Evolutionary conservation across 2,113 vertebrate species (phyloP).

Genomic region (Atherinomorus stipes): DNA sequence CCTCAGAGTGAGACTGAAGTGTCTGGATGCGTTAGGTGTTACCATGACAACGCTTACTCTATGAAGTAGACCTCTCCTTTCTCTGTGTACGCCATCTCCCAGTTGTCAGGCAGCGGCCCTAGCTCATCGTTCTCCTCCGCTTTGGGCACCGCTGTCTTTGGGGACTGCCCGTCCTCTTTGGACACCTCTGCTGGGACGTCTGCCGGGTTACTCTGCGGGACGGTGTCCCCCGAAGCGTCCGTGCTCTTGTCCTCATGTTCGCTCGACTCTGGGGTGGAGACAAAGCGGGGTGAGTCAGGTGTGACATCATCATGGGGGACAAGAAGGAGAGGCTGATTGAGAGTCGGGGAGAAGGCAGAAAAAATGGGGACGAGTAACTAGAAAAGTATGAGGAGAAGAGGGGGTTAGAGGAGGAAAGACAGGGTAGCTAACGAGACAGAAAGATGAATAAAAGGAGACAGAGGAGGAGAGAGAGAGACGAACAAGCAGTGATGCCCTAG

Average conservation of each 20-base stretch:
- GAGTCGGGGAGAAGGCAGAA: conserved; percentile 1
- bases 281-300: conserved; percentile 51
- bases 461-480: conserved; percentile 48
- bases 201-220: conserved; percentile 83
- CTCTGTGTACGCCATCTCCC: conserved; percentile 99
- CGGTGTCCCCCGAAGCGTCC: conserved; percentile 87
- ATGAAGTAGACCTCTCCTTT: conserved; percentile 99
- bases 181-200: conserved; percentile 84
- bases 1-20: not conserved
- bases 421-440: conserved; percentile 58
- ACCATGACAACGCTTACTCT: conserved; percentile 87
- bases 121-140: conserved; percentile 91
- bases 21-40: no score
- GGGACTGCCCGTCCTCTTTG: conserved; percentile 87
- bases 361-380: conserved; percentile 34
- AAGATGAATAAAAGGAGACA: conserved; percentile 49
- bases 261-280: conserved; percentile 89
- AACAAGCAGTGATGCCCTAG: conserved; percentile 57
- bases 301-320: conserved; percentile 18
- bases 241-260: conserved; percentile 96
- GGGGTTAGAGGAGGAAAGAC: conserved; percentile 30
- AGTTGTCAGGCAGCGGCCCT: conserved; percentile 94
- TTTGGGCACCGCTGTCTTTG: conserved; percentile 82
- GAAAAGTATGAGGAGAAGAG: conserved; percentile 39
- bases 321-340: conserved; percentile 27